phyloP scores from a whole-genome alignment of 2,797 vertebrate species.

The Neomorphus geoffroyi region DNA sequence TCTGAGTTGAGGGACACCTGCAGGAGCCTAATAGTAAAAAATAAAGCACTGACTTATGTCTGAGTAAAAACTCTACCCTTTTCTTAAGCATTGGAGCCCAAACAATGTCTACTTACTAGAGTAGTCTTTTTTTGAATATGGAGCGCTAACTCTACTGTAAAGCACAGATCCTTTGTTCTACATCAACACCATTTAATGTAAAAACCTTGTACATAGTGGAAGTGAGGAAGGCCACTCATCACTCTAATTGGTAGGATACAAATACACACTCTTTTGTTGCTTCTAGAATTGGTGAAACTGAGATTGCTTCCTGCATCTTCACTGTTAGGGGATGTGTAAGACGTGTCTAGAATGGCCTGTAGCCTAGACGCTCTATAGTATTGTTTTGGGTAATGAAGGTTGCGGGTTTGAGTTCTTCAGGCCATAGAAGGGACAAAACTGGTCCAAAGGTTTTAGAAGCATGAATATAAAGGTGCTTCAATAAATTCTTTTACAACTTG shows the following conservation, averaged over 20 bases:
- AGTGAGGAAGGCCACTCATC: background rate
- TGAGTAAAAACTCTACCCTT: background rate
- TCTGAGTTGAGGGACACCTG: background rate
- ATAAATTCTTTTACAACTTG: background rate
- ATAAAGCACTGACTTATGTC: background rate
- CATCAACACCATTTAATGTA: background rate
- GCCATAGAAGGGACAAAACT: background rate
- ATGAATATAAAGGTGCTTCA: background rate
- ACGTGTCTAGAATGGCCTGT: background rate
- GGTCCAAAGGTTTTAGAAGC: background rate
- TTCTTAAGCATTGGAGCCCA: background rate
- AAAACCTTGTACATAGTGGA: background rate
- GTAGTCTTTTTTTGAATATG: background rate
- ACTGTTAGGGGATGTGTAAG: background rate
- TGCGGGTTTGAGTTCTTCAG: background rate
- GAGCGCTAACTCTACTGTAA: background rate
- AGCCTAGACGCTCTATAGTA: background rate
- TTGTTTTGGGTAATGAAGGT: background rate
- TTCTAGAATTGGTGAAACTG: background rate
- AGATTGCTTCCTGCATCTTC: background rate
- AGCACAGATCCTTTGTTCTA: background rate
- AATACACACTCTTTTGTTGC: background rate
- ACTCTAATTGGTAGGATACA: accelerated
- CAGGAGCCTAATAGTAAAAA: background rate
- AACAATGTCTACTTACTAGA: background rate